Evolutionary conservation across 2,113 vertebrate genomes (phyloP), one percentile per base, ranked within the genome.

Genomic region (Notechis scutatus): DNA sequence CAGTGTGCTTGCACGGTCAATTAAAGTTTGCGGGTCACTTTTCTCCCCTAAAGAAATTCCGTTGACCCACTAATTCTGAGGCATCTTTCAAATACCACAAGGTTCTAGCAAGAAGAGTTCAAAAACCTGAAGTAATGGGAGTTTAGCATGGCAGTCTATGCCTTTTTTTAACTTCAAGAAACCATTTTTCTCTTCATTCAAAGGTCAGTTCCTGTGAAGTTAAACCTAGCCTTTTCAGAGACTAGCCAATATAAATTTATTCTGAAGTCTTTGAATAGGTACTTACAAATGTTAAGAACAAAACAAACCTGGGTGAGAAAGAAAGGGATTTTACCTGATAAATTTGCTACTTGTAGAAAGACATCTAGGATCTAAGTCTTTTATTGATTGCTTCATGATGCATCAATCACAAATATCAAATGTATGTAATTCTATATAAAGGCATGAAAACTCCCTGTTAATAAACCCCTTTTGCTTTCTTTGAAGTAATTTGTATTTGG

Each of bases 1-100:
- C 89, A 90, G 12, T 12, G 7, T 50, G 39, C 18, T 81, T 81
- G 39, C 7, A 3, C 34, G 21, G 34, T 5, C 0, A 0, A 11
- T 11, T 26, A 11, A 89, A 34, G n/a, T 0, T 23, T 24, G 0
- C 0, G 2, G 1, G 0, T 14, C 18, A 21, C 0, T 21, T 0
- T 12, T 11, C 34, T 15, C 4, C 0, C 1, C 1, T 2, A 69
- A 1, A 1, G 50, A 15, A 3, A 14, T 86, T 91, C 88, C 26
- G 1, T 69, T 85, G 90, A 50, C 39, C 7, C 15, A 64, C 45
- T 29, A 0, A 56, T 90, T 90, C 87, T 11, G 15, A 86, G 9
- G 59, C 59, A 3, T 14, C 11, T 87, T 90, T 89, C 34, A 9
- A 89, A 86, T 0, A 0, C 0, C 23, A 24, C 0, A 6, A 29